A percentile compares a stretch with the other conserved stretches of the same genome.
These are phyloP conservation scores for Leptinotarsa defecta DNA, from an alignment of 1,140 invertebrate genomes.

Conservation along the genomic window DNA sequence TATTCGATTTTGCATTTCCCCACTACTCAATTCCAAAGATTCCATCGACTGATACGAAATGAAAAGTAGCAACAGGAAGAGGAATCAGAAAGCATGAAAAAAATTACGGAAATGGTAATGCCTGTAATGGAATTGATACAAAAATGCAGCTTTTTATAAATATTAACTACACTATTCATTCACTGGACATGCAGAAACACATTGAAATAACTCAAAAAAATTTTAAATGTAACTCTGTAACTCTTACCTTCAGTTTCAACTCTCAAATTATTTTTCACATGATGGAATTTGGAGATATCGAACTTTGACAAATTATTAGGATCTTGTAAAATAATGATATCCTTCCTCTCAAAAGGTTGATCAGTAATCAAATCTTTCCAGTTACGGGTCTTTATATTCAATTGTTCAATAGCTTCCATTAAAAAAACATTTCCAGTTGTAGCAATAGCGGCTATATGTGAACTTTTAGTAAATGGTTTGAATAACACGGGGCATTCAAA, in stretches of 20 bases:
- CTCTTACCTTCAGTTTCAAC: slow-evolving; percentile 80
- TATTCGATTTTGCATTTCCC: no score
- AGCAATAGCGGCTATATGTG: slow-evolving; percentile 90
- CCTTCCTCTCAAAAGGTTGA: slow-evolving; percentile 85
- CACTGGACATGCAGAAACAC: no score
- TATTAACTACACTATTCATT: no score
- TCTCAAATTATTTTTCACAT: slow-evolving; percentile 94
- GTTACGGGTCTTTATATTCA: slow-evolving; percentile 94
- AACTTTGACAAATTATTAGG: slow-evolving; percentile 91
- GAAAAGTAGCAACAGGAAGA: no score
- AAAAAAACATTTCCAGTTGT: slow-evolving; percentile 96
- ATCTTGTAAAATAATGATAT: slow-evolving; percentile 95
- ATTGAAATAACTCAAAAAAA: background rate
- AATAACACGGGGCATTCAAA: slow-evolving; percentile 96
- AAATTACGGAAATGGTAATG: no score
- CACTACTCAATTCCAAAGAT: no score
- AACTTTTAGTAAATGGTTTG: slow-evolving; percentile 93
- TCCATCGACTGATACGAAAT: no score
- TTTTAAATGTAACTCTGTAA: no score
- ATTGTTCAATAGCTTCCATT: slow-evolving; percentile 93
- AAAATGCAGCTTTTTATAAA: no score
- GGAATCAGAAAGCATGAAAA: no score
- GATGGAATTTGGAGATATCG: slow-evolving; percentile 93
- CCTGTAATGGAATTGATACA: no score
- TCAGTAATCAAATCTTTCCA: slow-evolving; percentile 95